Base-by-base conservation (phyloP, 2,888 invertebrate species). In the Dorcus parallelipipedus region DNA sequence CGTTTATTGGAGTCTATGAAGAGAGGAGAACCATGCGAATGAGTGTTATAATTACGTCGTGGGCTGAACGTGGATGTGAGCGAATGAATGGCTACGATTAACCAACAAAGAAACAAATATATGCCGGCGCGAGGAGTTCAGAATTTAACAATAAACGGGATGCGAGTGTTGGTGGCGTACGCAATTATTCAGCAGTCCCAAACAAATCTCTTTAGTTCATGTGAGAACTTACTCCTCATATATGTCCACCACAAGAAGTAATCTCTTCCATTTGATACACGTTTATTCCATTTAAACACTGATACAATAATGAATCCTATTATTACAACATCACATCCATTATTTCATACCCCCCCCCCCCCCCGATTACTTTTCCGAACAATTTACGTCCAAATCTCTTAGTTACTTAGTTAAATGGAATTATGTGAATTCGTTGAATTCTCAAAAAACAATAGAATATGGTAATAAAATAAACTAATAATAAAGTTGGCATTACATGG, bases 121-220 rank as follows among this genome's bases (percentile, higher is more conserved):
- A 51, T 51, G 51, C 51, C 38, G 39, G 38, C 38, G 39, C 9
- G 39, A 51, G 51, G 51, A 51, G 39, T 51, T 51, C 40, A 33
- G 51, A 40, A 51, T 51, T 51, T 51, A 51, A 57, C 52, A 52
- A 57, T 57, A 55, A 49, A 49, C 49, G 57, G 49, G 57, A 57
- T 52, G 52, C 57, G 57, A 51, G 38, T 57, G 52, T 39, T 38
- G 47, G 48, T 57, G 52, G 52, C 45, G 45, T 56, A 56, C 50
- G 57, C 60, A 61, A 63, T 63, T 63, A 56, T 56, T 60, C 56
- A 58, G 63, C 60, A 58, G 63, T 63, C 52, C 63, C 59, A 53
- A 63, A 63, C 51, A 51, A 51, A 51, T 51, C 45, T 45, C 45
- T 45, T 45, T 45, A 45, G 20, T 23, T 45, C 45, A 45, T 45